These are phyloP conservation scores for Pogonocherus hispidulus DNA, from an alignment of 2,888 invertebrate genomes.

Conservation along the genomic window DNA sequence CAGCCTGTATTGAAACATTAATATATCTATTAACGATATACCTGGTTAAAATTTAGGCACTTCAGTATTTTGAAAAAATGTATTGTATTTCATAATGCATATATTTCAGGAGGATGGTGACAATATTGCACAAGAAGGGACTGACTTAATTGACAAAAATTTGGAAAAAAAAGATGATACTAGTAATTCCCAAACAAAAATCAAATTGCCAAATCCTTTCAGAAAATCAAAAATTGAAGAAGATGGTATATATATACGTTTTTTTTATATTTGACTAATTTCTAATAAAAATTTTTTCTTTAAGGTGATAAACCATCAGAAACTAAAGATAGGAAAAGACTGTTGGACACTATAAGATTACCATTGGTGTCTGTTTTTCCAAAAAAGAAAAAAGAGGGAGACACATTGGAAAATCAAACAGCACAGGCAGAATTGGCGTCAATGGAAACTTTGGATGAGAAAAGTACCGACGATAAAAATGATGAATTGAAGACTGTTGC, in stretches of 20 bases:
- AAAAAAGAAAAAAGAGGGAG: slow-evolving; percentile 64
- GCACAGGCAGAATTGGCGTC: slow-evolving; percentile 82
- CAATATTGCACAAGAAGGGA: slow-evolving; percentile 67
- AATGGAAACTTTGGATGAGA: slow-evolving; percentile 86
- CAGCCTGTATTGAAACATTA: no score
- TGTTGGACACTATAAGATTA: slow-evolving; percentile 75
- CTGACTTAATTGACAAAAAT: slow-evolving; percentile 63
- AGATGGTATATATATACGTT: slow-evolving; percentile 40
- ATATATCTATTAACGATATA: no score
- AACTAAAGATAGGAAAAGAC: slow-evolving; percentile 68
- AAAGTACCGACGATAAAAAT: slow-evolving; percentile 76
- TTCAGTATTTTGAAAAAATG: no score
- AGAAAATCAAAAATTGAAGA: slow-evolving; percentile 68
- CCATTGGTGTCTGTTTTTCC: slow-evolving; percentile 75
- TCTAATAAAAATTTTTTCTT: slow-evolving; percentile 23
- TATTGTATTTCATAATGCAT: no score
- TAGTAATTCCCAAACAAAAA: slow-evolving; percentile 63
- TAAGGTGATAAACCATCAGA: slow-evolving; percentile 58
- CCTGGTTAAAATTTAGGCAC: no score
- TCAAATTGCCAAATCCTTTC: slow-evolving; percentile 73
- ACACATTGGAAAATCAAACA: slow-evolving; percentile 64
- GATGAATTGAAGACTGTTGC: slow-evolving; percentile 82
- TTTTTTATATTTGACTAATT: neutral
- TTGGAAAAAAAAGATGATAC: slow-evolving; percentile 59
- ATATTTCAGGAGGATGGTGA: slow-evolving; percentile 66